Conservation (phyloP, 2,888 invertebrate genomes). For the Xylophagus ater region DNA sequence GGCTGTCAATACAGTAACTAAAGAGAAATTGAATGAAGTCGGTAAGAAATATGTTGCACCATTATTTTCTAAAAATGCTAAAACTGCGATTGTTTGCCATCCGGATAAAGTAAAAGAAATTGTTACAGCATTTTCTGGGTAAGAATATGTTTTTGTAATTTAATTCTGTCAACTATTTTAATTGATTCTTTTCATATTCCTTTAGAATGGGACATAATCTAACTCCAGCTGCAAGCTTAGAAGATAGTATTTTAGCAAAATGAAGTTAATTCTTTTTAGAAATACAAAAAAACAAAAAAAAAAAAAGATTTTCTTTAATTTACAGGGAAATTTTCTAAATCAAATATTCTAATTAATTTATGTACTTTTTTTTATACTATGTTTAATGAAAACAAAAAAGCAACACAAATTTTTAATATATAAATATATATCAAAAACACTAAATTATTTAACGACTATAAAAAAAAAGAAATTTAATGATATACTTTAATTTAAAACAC, state of each 20-base stretch:
- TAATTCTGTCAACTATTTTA: background rate
- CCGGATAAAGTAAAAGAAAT: conserved; percentile 50
- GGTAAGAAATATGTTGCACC: conserved; percentile 59
- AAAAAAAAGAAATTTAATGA: too few species aligned
- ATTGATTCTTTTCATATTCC: conserved; percentile 3
- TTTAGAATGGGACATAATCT: conserved; percentile 28
- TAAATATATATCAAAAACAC: too few species aligned
- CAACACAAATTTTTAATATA: too few species aligned
- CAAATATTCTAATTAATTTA: too few species aligned
- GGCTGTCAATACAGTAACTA: conserved; percentile 52
- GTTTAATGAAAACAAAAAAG: too few species aligned
- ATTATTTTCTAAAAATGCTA: conserved; percentile 51
- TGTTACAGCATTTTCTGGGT: conserved; percentile 15
- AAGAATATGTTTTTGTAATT: background rate
- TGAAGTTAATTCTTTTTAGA: conserved; percentile 6
- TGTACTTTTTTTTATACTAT: too few species aligned
- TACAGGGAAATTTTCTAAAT: too few species aligned
- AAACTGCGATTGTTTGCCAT: conserved; percentile 66
- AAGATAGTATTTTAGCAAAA: conserved; percentile 17
- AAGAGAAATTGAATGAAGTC: conserved; percentile 51
- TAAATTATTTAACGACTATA: too few species aligned
- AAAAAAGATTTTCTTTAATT: too few species aligned
- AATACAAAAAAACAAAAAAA: too few species aligned
- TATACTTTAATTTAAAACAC: too few species aligned
- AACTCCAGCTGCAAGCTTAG: conserved; percentile 12